phyloP scores from a whole-genome alignment of 1,140 invertebrate species.

The Metaphire vulgaris region DNA sequence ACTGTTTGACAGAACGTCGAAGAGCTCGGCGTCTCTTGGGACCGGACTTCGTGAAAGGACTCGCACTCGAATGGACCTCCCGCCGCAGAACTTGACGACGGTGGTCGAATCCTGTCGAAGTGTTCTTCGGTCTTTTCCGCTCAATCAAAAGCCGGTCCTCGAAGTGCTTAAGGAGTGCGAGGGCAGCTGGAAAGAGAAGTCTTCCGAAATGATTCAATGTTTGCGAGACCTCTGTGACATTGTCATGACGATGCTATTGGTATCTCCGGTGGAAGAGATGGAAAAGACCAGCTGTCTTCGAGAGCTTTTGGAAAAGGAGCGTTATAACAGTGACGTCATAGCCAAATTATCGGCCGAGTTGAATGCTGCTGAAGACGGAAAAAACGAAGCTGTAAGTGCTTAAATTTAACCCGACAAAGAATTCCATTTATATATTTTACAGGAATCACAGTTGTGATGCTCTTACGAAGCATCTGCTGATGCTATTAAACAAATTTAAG shows the following conservation, averaged over 20 bases:
- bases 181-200: slow-evolving; percentile 14
- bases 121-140: slow-evolving; percentile 41
- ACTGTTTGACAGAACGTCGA: too few species aligned
- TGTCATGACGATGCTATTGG: slow-evolving; percentile 44
- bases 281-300: slow-evolving; percentile 45
- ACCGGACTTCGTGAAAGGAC: too few species aligned
- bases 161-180: slow-evolving; percentile 31
- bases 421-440: slow-evolving; percentile 7
- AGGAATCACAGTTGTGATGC: background rate
- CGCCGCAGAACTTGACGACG: slow-evolving; percentile 38
- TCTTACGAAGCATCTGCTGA: too few species aligned
- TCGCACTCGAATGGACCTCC: slow-evolving; percentile 35
- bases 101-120: slow-evolving; percentile 45
- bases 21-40: too few species aligned
- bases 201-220: slow-evolving; percentile 33
- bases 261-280: slow-evolving; percentile 48
- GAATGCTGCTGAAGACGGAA: slow-evolving; percentile 43
- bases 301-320: slow-evolving; percentile 42
- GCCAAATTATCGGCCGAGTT: slow-evolving; percentile 46
- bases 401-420: too few species aligned
- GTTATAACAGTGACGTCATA: slow-evolving; percentile 45
- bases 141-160: slow-evolving; percentile 42
- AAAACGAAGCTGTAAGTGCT: slow-evolving; percentile 45
- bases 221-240: slow-evolving; percentile 45
- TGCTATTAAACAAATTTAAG: too few species aligned